Base-by-base conservation (phyloP, 2,797 vertebrate genomes). In the Todus mexicanus region DNA sequence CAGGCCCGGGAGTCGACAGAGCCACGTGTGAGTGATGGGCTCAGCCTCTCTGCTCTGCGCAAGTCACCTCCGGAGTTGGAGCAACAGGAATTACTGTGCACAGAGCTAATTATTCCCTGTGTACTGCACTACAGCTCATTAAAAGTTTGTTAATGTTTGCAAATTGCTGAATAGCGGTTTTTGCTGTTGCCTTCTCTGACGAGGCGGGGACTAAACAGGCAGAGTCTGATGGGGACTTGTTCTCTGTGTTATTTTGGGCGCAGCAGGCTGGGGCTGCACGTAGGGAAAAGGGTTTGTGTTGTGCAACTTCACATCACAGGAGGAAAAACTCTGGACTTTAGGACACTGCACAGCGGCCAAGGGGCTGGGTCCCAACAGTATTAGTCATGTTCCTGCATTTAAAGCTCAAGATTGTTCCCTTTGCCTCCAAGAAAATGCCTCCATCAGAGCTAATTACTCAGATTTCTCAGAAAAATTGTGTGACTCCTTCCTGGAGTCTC, bases 71-170 rank as follows among this genome's bases (percentile, higher is more conserved):
- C 5, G 2, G 73, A 93, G 83, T 3, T 26, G 70, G 91, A 92
- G 83, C 79, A 78, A 84, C 75, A 94, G 92, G 78, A 96, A 91
- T 94, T 85, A 89, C n/a, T 89, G 89, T 72, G 84, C 92, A 35
- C 3, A 0, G 82, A 89, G 82, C 87, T 96, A 95, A 96, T 95
- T 92, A 93, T 87, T 95, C 93, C 96, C 96, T 95, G 79, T 61
- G 15, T 61, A 54, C 92, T 72, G 89, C 95, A 90, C 93, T 96
- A 77, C 38, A 89, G 89, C 93, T 96, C 94, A 92, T 96, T 96
- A 96, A 85, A 95, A 95, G 87, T 94, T 96, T 81, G 84, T 94
- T 95, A 95, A 96, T 95, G 92, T 48, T 93, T 84, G 82, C 79
- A 87, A 85, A 94, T 85, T 96, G 96, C 94, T 96, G 93, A 95